phyloP scores from a whole-genome alignment of 2,113 vertebrate genomes.

The Capreolus pygargus region DNA sequence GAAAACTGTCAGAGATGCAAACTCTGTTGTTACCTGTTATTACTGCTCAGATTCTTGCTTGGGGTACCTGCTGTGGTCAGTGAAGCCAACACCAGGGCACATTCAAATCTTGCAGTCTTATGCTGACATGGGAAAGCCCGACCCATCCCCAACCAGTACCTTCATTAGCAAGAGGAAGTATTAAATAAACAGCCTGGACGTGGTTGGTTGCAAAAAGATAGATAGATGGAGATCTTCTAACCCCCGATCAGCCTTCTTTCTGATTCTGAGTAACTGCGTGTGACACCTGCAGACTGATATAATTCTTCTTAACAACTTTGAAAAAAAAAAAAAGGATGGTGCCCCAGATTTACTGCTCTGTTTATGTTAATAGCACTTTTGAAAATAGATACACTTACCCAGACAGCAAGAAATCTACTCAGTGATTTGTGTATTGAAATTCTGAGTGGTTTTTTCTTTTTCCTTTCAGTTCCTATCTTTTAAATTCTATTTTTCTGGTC shows the following conservation, averaged over 20 bases:
- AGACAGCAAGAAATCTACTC: conserved; percentile 61
- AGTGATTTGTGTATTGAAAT: conserved; percentile 71
- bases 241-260: conserved; percentile 72
- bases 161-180: conserved; percentile 79
- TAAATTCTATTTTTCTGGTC: conserved; percentile 56
- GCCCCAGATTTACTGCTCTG: conserved; percentile 56
- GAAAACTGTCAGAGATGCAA: conserved; percentile 64
- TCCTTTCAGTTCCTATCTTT: conserved; percentile 59
- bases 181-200: conserved; percentile 76
- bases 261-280: conserved; percentile 79
- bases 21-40: conserved; percentile 54
- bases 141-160: conserved; percentile 58
- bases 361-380: conserved; percentile 67
- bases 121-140: conserved; percentile 72
- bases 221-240: conserved; percentile 66
- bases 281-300: conserved; percentile 78
- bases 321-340: background rate
- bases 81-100: conserved; percentile 52
- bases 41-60: conserved; percentile 56
- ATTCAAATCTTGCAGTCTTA: conserved; percentile 67
- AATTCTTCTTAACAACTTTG: conserved; percentile 61
- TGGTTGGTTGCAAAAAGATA: conserved; percentile 73
- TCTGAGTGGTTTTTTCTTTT: conserved; percentile 17
- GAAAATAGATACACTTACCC: conserved; percentile 42
- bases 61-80: conserved; percentile 76